phyloP scores from a whole-genome alignment of 1,140 invertebrate species.

The Drosophila mayri region DNA sequence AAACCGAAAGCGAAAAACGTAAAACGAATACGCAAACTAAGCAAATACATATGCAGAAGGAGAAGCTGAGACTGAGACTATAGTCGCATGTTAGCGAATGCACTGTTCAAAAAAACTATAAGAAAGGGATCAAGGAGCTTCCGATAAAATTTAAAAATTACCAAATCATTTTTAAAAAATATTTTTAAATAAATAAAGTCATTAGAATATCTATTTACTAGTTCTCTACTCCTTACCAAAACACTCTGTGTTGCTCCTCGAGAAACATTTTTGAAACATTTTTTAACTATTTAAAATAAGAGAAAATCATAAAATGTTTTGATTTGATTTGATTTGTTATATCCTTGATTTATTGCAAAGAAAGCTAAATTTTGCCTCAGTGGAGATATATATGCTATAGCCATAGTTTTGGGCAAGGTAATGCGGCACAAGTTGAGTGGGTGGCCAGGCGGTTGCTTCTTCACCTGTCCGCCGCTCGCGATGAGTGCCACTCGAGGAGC shows the following conservation, averaged over 20 bases:
- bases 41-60: constrained; percentile 57
- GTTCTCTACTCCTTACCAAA: too few relatives aligned
- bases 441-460: constrained; percentile 11
- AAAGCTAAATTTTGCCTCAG: background rate
- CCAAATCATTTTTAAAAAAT: background rate
- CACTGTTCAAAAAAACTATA: background rate
- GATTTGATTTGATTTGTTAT: too few relatives aligned
- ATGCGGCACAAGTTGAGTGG: constrained; percentile 38
- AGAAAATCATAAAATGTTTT: too few relatives aligned
- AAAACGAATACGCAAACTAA: constrained; percentile 73
- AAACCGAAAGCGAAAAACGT: constrained; percentile 24
- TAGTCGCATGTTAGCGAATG: constrained; percentile 56
- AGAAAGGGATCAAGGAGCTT: background rate
- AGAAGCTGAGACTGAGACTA: constrained; percentile 19
- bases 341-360: background rate
- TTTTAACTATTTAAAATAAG: too few relatives aligned
- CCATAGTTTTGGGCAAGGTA: constrained; percentile 68
- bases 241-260: too few relatives aligned
- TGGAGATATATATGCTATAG: constrained; percentile 10
- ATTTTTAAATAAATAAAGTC: background rate
- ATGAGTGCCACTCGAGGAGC: constrained; percentile 77
- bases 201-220: too few relatives aligned
- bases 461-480: constrained; percentile 50
- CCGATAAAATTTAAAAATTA: background rate
- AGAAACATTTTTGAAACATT: too few relatives aligned